phyloP scores from a whole-genome alignment of 2,113 vertebrate genomes.

The Piprites chloris region DNA sequence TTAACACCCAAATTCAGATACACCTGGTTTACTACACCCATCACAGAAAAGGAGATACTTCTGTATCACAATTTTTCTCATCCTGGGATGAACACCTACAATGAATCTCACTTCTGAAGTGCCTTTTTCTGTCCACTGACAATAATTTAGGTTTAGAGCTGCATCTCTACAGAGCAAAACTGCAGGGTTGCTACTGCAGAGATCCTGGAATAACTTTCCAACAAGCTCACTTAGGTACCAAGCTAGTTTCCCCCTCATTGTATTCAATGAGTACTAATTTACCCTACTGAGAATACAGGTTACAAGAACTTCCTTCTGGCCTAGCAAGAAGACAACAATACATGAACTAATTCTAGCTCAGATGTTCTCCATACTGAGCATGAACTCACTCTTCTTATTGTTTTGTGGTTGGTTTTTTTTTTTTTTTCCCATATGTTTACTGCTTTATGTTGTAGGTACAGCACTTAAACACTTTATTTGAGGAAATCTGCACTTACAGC shows the following conservation, averaged over 20 bases:
- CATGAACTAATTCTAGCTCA: not conserved
- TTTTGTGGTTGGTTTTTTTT: no score
- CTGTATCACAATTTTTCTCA: not conserved
- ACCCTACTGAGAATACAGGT: not conserved
- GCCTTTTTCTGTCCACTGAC: not conserved
- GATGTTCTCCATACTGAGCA: rapidly evolving
- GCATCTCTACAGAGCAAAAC: not conserved
- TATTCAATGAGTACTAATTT: not conserved
- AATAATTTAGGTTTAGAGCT: not conserved
- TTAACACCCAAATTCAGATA: not conserved
- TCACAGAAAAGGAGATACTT: not conserved
- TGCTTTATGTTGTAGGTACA: not conserved
- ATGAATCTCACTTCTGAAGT: not conserved
- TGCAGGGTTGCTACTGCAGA: not conserved
- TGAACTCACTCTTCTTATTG: not conserved
- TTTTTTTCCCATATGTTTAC: not conserved
- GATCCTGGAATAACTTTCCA: not conserved
- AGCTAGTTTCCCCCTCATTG: not conserved
- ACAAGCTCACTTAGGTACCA: not conserved
- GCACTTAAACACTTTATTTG: not conserved
- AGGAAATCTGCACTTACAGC: not conserved
- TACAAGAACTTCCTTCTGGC: not conserved
- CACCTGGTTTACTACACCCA: not conserved
- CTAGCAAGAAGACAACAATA: not conserved
- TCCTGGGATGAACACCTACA: not conserved